Base-by-base conservation (phyloP, 2,888 invertebrate species). In the Gnatocerus cornutus region DNA sequence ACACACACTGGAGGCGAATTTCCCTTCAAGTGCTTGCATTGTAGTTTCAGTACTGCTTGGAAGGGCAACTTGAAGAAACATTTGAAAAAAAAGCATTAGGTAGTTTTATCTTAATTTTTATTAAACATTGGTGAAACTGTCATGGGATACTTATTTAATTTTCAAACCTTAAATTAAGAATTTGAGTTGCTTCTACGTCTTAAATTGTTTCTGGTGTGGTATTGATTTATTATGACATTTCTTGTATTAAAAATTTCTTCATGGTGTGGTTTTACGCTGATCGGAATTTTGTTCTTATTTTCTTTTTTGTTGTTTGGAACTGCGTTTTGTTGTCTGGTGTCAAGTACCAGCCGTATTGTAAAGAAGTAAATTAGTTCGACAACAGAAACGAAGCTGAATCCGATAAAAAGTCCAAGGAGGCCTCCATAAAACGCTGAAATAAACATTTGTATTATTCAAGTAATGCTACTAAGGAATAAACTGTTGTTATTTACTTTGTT, bases 341-440 rank as follows among this genome's bases (percentile, higher is more conserved):
- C 69, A 5, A 48, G n/a, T 10, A 68, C 0, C 9, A 90, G 82
- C 50, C 88, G 85, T 69, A 90, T 84, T 0, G 87, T 86, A 63
- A 91, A 87, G 76, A 90, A 92, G 66, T 92, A 87, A 4, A 91
- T 71, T 53, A 91, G 81, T 80, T 92, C 92, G 72, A 91, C 88
- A 1, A 88, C 89, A 0, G 91, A 89, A 73, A 92, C 89, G 16
- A 92, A 86, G 53, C 91, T 92, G 78, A 92, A 92, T 1, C 92
- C 92, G 29, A 91, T 87, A 83, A 92, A 90, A 5, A 92, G 83
- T 37, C 91, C 90, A 1, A 92, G 83, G 0, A 92, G 85, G 10
- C 92, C 92, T 0, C 92, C 92, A 76, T 91, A 91, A 0, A 91
- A 89, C 74, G 91, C 92, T 92, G 85, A 27, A 37, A 59, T 10